A percentile compares a stretch with the other conserved stretches of the same genome.
Evolutionary conservation across 2,888 invertebrate species (phyloP).

Genomic region (Eubasilissa splendida): DNA sequence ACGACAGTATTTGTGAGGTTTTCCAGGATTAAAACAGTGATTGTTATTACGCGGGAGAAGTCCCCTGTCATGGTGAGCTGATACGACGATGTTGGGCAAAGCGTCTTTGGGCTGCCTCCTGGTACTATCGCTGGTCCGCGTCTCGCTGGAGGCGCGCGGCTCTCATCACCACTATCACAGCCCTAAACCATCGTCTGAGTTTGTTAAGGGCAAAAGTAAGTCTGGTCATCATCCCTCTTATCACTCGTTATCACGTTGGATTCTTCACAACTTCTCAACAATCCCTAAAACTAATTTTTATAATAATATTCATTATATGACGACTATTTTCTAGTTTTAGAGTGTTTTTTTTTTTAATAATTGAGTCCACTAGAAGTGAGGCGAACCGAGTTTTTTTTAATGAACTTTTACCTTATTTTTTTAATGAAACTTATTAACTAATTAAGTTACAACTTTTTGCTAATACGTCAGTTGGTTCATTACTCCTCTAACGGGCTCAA

Average conservation of each 20-base stretch:
- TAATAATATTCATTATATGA: no score
- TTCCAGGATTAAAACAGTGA: constrained; percentile 22
- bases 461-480: no score
- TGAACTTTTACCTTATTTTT: no score
- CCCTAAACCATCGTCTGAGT: constrained; percentile 73
- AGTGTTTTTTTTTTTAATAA: no score
- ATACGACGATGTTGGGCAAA: constrained; percentile 44
- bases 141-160: constrained; percentile 63
- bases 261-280: background rate
- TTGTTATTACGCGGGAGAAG: constrained; percentile 24
- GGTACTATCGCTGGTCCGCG: constrained; percentile 62
- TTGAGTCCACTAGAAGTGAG: no score
- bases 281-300: background rate
- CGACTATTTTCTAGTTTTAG: no score
- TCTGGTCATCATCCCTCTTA: constrained; percentile 59
- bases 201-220: constrained; percentile 87
- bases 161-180: constrained; percentile 62
- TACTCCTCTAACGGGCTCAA: no score
- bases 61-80: constrained; percentile 47
- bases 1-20: constrained; percentile 1
- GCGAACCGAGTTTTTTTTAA: no score
- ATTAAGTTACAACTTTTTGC: no score
- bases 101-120: constrained; percentile 42
- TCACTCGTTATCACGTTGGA: background rate
- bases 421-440: no score